Conservation (phyloP, 2,888 invertebrate genomes). For the Darwinula stevensoni region DNA sequence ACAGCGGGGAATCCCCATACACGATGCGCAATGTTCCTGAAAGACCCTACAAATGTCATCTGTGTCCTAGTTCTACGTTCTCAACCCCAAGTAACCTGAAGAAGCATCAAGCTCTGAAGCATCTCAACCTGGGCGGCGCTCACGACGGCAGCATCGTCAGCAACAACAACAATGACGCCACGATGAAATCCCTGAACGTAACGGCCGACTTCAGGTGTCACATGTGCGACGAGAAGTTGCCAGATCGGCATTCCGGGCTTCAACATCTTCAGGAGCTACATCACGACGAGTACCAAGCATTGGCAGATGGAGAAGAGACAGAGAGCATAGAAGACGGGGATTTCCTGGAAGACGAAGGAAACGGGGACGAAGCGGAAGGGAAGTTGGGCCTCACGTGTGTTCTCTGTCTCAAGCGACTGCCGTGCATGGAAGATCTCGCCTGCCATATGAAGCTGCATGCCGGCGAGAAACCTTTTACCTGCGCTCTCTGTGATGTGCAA, state of each 20-base stretch:
- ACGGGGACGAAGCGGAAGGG: too few species aligned
- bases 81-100: conserved; percentile 44
- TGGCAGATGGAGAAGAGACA: conserved; percentile 16
- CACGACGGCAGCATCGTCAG: conserved; percentile 12
- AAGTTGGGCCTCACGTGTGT: conserved; percentile 67
- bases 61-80: conserved; percentile 53
- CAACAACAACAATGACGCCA: conserved; percentile 4
- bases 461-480: conserved; percentile 68
- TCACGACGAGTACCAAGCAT: conserved; percentile 39
- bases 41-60: conserved; percentile 43
- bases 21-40: conserved; percentile 31
- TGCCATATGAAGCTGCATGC: conserved; percentile 83
- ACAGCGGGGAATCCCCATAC: neutral
- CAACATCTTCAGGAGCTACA: conserved; percentile 50
- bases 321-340: too few species aligned
- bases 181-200: conserved; percentile 5
- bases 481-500: conserved; percentile 55
- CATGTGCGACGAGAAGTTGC: conserved; percentile 60
- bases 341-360: too few species aligned
- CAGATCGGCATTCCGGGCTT: conserved; percentile 42
- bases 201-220: conserved; percentile 46
- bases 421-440: conserved; percentile 75
- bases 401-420: conserved; percentile 71
- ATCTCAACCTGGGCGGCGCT: too few species aligned
- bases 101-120: conserved; percentile 42